Evolutionary conservation across 2,113 vertebrate genomes (phyloP), one percentile per base, ranked within the genome.

Genomic region (Monopterus albus): DNA sequence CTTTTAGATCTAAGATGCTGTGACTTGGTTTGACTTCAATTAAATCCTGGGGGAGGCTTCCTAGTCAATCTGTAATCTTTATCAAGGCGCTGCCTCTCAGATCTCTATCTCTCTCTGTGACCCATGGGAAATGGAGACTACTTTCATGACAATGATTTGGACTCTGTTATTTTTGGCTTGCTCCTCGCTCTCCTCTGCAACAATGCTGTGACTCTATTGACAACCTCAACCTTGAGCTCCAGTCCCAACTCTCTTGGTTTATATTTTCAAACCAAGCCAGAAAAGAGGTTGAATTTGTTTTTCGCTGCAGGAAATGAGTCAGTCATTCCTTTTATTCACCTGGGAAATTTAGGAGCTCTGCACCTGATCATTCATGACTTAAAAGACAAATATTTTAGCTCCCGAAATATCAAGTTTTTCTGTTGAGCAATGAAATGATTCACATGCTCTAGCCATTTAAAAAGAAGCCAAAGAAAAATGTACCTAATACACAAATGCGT

Each of bases 21-120:
- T 88, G 91, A 91, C 91, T 91, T 86, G 79, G 87, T 90, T 93
- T 94, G 92, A 93, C 91, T 94, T 94, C 93, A 93, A 93, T 94
- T 93, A 93, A 93, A 91, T 92, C 90, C 91, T 86, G 57, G 20
- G 89, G 91, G 89, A 91, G 89, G 85, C 73, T 90, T 85, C 83
- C 77, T 65, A 84, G 89, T 92, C 91, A 70, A 93, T 93, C 85
- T 88, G 86, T 88, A 90, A 94, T 93, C 90, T 90, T 93, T 93
- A 94, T 94, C 93, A 85, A 86, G 79, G 49, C 64, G 17, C 86
- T 82, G 85, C 81, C 87, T 81, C 91, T 90, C 86, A 91, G 93
- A 94, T 94, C 88, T 87, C 83, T 92, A 94, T 94, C 87, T 90
- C 88, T 78, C 88, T 13, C 56, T 69, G 84, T 68, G 43, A 85